phyloP scores from a whole-genome alignment of 2,888 invertebrate genomes.

The Ophion ventricosus region DNA sequence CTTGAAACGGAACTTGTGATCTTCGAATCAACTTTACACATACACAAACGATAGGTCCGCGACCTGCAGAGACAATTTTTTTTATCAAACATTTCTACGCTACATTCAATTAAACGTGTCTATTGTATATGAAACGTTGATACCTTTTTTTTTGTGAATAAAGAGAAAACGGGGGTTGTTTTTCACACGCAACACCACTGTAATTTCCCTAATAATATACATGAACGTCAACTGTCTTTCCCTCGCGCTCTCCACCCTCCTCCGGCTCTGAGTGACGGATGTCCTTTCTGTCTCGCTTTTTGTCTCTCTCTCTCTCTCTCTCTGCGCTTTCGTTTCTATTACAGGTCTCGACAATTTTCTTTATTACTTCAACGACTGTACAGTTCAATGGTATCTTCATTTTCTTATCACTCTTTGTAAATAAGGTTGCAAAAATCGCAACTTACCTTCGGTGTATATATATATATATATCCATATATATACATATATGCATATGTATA shows the following conservation, averaged over 20 bases:
- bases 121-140: slow-evolving; percentile 21
- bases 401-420: slow-evolving; percentile 69
- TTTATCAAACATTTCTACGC: background rate
- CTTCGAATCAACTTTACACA: background rate
- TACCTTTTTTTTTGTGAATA: slow-evolving; percentile 45
- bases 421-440: slow-evolving; percentile 79
- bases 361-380: slow-evolving; percentile 79
- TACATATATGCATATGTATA: slow-evolving; percentile 43
- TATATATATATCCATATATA: slow-evolving; percentile 34
- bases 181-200: slow-evolving; percentile 81
- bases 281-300: slow-evolving; percentile 22
- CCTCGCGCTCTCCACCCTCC: background rate
- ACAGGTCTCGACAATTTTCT: slow-evolving; percentile 79
- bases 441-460: slow-evolving; percentile 66
- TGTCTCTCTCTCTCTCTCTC: slow-evolving; percentile 12
- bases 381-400: slow-evolving; percentile 70
- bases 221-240: slow-evolving; percentile 71
- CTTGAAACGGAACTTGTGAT: slow-evolving; percentile 75
- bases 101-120: background rate
- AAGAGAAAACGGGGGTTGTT: slow-evolving; percentile 55
- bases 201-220: slow-evolving; percentile 81
- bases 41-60: slow-evolving; percentile 4
- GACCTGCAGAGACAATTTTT: background rate
- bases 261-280: slow-evolving; percentile 35
- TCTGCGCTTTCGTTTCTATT: slow-evolving; percentile 69